Evolutionary conservation across 2,888 invertebrate species (phyloP).

Genomic region (Coremacera marginata): DNA sequence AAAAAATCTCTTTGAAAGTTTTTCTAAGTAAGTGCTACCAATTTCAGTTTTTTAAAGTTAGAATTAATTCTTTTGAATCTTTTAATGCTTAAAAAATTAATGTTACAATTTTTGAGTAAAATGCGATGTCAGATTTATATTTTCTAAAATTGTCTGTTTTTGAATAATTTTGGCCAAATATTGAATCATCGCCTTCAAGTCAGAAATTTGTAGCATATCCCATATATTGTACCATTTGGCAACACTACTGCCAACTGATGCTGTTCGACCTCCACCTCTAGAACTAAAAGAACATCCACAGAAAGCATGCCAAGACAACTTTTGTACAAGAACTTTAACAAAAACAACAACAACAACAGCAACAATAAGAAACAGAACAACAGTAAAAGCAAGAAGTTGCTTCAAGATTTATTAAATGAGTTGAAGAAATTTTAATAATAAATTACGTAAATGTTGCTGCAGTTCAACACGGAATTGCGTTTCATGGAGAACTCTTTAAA

Average conservation of each 20-base stretch:
- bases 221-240: no score
- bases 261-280: not conserved
- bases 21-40: no score
- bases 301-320: not conserved
- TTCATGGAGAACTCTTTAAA: conserved; percentile 32
- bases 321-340: not conserved
- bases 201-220: no score
- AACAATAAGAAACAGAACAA: not conserved
- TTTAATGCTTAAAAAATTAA: no score
- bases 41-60: no score
- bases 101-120: no score
- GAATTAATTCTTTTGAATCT: no score
- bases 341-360: not conserved
- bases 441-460: conserved; percentile 16
- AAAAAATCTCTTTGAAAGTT: no score
- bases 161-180: no score
- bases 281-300: not conserved
- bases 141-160: no score
- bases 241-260: not conserved
- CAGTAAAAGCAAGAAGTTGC: conserved; percentile 2
- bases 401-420: conserved; percentile 26
- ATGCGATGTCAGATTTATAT: no score
- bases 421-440: conserved; percentile 27
- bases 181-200: no score
- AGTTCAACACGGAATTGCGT: conserved; percentile 24